Percentiles rank a stretch among this genome's conserved stretches.
phyloP scores from a whole-genome alignment of 1,140 invertebrate genomes.

The Bombyx mori region DNA sequence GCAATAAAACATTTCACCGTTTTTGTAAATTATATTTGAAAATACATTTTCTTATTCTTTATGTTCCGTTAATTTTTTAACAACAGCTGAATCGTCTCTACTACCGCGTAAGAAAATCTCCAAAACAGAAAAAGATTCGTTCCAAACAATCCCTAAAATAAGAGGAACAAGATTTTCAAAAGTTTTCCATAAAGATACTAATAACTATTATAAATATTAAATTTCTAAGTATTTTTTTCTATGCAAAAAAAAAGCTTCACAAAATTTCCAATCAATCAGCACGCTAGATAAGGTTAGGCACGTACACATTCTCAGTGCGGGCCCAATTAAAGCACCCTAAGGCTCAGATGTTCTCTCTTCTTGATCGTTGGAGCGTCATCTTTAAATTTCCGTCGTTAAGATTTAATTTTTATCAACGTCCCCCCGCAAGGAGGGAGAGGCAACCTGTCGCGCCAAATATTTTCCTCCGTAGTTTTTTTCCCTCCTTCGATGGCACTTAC shows the following conservation, averaged over 20 bases:
- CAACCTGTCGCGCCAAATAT: slow-evolving; percentile 70
- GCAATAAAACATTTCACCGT: no score
- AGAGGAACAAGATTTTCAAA: no score
- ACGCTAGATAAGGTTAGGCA: slow-evolving; percentile 11
- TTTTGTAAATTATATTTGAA: no score
- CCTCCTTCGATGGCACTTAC: slow-evolving; percentile 67
- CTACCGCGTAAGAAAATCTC: no score
- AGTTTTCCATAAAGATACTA: background rate
- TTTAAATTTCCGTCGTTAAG: slow-evolving; percentile 71
- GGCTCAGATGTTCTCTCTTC: slow-evolving; percentile 66
- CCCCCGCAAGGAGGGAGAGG: slow-evolving; percentile 23
- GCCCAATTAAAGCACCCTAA: slow-evolving; percentile 62
- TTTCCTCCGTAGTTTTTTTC: slow-evolving; percentile 68
- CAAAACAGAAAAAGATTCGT: no score
- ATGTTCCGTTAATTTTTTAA: no score
- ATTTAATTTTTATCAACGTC: slow-evolving; percentile 68
- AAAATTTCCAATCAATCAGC: slow-evolving; percentile 44
- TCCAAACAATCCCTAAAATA: no score
- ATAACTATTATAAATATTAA: background rate
- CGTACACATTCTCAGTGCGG: slow-evolving; percentile 22
- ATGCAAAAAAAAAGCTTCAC: background rate
- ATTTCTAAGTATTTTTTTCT: background rate
- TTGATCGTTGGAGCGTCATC: slow-evolving; percentile 69
- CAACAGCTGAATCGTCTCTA: no score
- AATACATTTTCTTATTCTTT: no score